A percentile compares a stretch with the other conserved stretches of the same genome.
phyloP scores from a whole-genome alignment of 2,113 vertebrate genomes.

The Leucoraja erinaceus region DNA sequence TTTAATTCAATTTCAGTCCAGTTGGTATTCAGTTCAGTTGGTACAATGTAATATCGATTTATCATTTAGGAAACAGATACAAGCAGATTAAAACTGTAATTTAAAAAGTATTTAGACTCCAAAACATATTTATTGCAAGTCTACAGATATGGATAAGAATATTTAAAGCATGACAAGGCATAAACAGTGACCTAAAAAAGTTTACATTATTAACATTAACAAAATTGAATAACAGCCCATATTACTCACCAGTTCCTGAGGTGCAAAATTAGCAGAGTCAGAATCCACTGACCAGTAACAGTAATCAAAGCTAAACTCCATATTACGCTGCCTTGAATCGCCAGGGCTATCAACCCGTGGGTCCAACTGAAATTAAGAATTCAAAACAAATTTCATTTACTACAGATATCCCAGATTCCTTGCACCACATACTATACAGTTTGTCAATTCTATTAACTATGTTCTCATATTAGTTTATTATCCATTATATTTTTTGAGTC shows the following conservation, averaged over 20 bases:
- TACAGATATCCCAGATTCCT: not conserved
- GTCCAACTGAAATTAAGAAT: slow-evolving; percentile 62
- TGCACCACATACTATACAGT: too few relatives aligned
- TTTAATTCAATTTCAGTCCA: not conserved
- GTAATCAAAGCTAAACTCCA: slow-evolving; percentile 90
- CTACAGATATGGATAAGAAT: not conserved
- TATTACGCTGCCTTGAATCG: slow-evolving; percentile 74
- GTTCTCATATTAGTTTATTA: slow-evolving; percentile 35
- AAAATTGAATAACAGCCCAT: slow-evolving; percentile 40
- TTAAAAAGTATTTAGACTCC: not conserved
- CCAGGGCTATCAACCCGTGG: slow-evolving; percentile 59
- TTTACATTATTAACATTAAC: not conserved
- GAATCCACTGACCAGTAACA: slow-evolving; percentile 93
- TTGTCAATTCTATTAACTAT: not conserved
- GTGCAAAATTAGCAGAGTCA: slow-evolving; percentile 74
- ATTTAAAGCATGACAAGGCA: too few relatives aligned
- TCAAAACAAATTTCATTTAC: not conserved
- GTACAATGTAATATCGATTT: not conserved
- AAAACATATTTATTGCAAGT: not conserved
- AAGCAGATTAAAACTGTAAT: not conserved
- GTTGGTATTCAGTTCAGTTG: too few relatives aligned
- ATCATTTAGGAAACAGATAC: not conserved
- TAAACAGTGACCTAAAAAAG: not conserved
- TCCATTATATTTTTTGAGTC: not conserved
- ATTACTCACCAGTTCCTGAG: slow-evolving; percentile 84